These are phyloP conservation scores for Diglossa cyanea DNA, from an alignment of 2,797 vertebrate genomes.

Conservation along the genomic window DNA sequence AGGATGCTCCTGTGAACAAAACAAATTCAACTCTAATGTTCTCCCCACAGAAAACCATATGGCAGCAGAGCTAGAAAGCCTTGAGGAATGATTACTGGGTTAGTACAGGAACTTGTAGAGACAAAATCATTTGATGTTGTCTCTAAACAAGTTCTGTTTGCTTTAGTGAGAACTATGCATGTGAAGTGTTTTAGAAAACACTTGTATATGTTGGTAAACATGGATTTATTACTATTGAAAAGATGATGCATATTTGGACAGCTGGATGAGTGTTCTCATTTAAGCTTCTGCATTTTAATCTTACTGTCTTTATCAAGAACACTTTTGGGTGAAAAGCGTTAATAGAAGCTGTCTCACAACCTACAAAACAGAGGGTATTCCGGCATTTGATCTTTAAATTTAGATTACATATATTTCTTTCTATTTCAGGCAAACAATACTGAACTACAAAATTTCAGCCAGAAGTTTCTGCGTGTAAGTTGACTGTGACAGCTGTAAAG, in stretches of 20 bases:
- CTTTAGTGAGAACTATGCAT: background rate
- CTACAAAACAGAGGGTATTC: background rate
- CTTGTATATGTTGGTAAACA: background rate
- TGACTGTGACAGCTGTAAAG: background rate
- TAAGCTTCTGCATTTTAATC: background rate
- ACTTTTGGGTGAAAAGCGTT: background rate
- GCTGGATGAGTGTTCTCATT: background rate
- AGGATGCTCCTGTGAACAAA: background rate
- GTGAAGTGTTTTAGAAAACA: background rate
- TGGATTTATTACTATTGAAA: background rate
- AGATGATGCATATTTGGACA: background rate
- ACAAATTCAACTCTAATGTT: background rate
- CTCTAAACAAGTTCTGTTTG: background rate
- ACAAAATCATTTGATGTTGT: background rate
- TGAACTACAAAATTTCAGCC: background rate
- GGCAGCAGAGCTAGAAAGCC: background rate
- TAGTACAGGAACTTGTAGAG: background rate
- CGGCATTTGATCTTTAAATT: background rate
- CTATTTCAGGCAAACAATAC: background rate
- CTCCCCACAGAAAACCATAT: background rate
- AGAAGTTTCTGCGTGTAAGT: background rate
- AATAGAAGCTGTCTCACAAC: background rate
- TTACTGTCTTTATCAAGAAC: background rate
- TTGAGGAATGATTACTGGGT: background rate
- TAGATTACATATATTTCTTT: background rate